These are phyloP conservation scores for Oikopleura vanhoeffeni DNA, from an alignment of 23 tunicate species.

Conservation along the genomic window DNA sequence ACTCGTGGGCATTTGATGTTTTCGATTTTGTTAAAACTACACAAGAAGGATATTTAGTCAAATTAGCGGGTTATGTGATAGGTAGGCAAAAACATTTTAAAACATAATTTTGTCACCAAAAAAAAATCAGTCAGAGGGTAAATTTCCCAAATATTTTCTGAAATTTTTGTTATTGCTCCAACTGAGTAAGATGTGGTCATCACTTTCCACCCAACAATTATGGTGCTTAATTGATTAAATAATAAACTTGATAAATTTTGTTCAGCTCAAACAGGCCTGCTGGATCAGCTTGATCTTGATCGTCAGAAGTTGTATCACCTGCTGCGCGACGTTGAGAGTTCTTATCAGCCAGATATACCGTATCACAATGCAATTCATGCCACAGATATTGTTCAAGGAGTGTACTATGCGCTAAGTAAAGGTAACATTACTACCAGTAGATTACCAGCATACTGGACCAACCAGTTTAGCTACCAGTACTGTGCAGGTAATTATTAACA, in stretches of 20 bases:
- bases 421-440: no score
- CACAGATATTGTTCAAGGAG: constrained; percentile 1
- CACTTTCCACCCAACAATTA: no score
- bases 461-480: no score
- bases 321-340: background rate
- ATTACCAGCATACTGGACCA: no score
- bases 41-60: background rate
- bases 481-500: no score
- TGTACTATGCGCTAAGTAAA: background rate
- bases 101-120: background rate
- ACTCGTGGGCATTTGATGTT: background rate
- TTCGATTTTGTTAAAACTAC: background rate
- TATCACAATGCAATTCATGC: constrained; percentile 13
- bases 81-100: background rate
- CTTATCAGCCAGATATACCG: background rate
- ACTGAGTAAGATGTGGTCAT: no score
- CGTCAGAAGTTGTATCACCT: background rate
- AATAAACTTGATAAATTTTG: no score
- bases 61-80: background rate
- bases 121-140: no score
- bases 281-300: background rate
- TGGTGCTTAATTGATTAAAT: no score
- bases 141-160: no score
- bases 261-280: background rate
- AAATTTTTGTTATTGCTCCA: no score